These are phyloP conservation scores for Periplaneta americana DNA, from an alignment of 1,140 invertebrate genomes.

Conservation along the genomic window DNA sequence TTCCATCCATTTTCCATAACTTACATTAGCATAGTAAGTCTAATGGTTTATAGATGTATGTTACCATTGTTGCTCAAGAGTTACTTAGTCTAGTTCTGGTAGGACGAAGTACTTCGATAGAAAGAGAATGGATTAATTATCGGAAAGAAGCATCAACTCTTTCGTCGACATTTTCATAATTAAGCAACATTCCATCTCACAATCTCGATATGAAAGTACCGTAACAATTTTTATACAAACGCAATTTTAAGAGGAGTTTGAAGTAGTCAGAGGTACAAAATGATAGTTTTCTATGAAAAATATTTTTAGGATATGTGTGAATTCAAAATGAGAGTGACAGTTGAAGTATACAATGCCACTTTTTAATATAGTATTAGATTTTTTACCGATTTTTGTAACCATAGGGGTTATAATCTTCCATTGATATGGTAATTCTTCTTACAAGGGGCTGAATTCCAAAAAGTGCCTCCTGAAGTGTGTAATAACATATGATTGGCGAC, in stretches of 20 bases:
- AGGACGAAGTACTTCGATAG: not conserved
- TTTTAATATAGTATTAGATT: not conserved
- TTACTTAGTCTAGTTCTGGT: not conserved
- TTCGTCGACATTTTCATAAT: not conserved
- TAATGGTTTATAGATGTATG: not conserved
- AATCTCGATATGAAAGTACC: not conserved
- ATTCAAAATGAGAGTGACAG: not conserved
- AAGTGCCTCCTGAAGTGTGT: no score
- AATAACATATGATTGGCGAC: no score
- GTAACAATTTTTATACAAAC: not conserved
- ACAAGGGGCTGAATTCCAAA: not conserved
- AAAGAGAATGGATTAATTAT: not conserved
- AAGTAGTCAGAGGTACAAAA: not conserved
- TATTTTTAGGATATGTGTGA: not conserved
- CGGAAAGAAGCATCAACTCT: not conserved
- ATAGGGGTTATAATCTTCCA: not conserved
- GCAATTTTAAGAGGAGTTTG: not conserved
- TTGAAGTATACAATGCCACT: not conserved
- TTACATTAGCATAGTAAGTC: not conserved
- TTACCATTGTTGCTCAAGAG: conserved; percentile 6
- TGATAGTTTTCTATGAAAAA: not conserved
- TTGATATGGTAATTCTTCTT: not conserved
- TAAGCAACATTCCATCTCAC: not conserved
- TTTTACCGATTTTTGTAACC: not conserved
- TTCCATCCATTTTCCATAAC: not conserved